Base-by-base conservation (phyloP, 2,113 vertebrate species). In the Zosterops borbonicus region DNA sequence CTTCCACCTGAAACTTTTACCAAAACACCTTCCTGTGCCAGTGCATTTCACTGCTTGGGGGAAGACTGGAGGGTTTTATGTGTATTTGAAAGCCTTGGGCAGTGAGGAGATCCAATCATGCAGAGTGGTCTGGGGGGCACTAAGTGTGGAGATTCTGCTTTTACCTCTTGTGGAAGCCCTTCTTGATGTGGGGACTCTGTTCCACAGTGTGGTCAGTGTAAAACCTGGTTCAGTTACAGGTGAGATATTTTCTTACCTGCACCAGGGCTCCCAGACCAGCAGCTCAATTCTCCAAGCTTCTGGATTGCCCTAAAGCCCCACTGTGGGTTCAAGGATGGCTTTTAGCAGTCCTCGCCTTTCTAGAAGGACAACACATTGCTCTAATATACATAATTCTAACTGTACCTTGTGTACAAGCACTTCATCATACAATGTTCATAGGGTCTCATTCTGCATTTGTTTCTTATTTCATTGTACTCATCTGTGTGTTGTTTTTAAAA, bases 81-180 rank as follows among this genome's bases (percentile, higher is more conserved):
- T 18, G 5, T 14, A 5, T 33, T 44, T 71, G 33, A 35, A 70
- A 92, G 60, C 46, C 58, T 46, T 2, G 42, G 60, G 49, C 58
- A 79, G 33, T 4, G 15, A 73, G 53, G 20, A 65, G 50, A 83
- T 41, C 37, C 69, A 52, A 27, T 11, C 16, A 1, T 4, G 37
- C 47, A 37, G 33, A 75, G 39, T 7, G 39, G 21, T 11, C 49
- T 76, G 62, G 23, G 29, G 39, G 42, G 6, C 58, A 79, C 44
- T 5, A 4, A 15, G 37, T 4, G 28, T 15, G 50, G 50, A 31
- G 21, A n/a, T 9, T 2, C 0, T 0, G 4, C 29, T 39, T 70
- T 18, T 35, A 50, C 13, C 22, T 14, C 25, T 14, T 1, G 1
- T 47, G 19, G 37, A 59, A 90, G 13, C 14, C 2, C 31, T 37